These are phyloP conservation scores for Bacillus rossius DNA, from an alignment of 1,140 invertebrate genomes.

Conservation along the genomic window DNA sequence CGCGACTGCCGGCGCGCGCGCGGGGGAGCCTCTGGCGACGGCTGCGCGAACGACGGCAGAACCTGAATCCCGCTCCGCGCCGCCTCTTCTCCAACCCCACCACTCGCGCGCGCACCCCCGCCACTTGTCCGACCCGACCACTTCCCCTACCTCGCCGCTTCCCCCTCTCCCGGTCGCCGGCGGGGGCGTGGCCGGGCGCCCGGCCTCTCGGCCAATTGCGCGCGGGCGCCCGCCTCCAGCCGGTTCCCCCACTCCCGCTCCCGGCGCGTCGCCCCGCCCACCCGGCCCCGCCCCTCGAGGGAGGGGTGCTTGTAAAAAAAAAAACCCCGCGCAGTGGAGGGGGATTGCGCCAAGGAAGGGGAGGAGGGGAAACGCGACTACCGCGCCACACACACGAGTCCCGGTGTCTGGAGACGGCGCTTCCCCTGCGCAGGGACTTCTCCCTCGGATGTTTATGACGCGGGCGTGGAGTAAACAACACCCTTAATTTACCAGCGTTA, in stretches of 20 bases:
- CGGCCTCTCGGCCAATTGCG: neutral
- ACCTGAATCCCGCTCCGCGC: neutral
- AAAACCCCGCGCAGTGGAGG: no score
- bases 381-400: no score
- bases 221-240: neutral
- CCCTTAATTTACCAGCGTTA: no score
- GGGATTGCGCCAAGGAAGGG: no score
- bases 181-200: neutral
- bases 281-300: no score
- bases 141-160: neutral
- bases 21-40: constrained; percentile 4
- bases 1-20: neutral
- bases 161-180: neutral
- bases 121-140: neutral
- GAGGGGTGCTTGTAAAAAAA: no score
- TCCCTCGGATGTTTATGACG: no score
- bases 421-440: no score
- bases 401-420: no score
- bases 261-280: neutral
- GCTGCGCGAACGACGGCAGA: neutral
- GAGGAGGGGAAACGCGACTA: no score
- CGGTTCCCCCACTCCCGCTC: neutral
- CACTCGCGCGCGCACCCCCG: neutral
- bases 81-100: neutral
- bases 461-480: no score